Evolutionary conservation across 1,140 invertebrate genomes (phyloP).

Genomic region (Euglossa dilemma): DNA sequence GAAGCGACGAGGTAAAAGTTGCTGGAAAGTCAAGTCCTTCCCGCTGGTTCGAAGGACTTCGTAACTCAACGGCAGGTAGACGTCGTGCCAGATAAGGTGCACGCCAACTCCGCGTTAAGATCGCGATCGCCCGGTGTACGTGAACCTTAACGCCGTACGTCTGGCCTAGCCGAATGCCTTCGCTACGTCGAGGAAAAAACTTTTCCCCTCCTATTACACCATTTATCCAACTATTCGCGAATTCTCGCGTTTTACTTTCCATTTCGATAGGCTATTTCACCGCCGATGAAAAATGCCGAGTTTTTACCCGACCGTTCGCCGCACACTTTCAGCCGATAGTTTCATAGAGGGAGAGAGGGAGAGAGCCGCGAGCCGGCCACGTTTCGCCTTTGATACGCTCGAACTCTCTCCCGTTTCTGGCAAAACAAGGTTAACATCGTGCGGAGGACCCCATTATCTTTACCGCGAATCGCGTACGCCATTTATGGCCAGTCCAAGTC

Average conservation of each 20-base stretch:
- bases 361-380: too few relatives aligned
- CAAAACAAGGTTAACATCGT: background rate
- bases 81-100: constrained; percentile 65
- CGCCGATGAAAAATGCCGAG: background rate
- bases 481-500: background rate
- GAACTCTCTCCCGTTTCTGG: background rate
- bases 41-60: constrained; percentile 25
- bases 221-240: background rate
- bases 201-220: background rate
- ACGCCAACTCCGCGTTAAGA: constrained; percentile 76
- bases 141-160: constrained; percentile 47
- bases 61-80: constrained; percentile 8
- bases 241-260: constrained; percentile 9
- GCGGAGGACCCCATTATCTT: background rate
- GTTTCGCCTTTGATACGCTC: too few relatives aligned
- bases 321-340: too few relatives aligned
- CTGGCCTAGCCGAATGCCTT: constrained; percentile 8
- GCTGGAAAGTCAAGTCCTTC: constrained; percentile 35
- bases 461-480: background rate
- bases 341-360: too few relatives aligned
- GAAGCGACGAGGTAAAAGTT: background rate
- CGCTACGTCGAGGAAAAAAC: background rate
- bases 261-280: background rate
- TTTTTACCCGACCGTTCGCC: too few relatives aligned
- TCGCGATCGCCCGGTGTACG: constrained; percentile 58